Base-by-base conservation (phyloP, 2,888 invertebrate species). In the Lampropteryx suffumata region DNA sequence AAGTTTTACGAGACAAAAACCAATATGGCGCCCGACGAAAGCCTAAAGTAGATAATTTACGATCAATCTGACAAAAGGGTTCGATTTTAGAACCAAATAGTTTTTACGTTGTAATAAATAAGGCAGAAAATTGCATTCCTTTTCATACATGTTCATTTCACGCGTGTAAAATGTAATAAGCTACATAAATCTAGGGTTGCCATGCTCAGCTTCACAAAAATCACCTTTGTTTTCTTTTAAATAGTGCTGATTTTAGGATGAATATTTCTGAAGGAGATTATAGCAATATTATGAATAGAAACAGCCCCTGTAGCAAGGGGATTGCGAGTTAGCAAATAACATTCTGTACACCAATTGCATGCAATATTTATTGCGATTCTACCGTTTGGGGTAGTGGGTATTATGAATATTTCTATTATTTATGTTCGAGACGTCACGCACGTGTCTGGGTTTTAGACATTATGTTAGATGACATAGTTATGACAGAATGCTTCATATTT, bases 101-200 rank as follows among this genome's bases (percentile, higher is more conserved):
- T 74, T 78, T 70, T 68, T 79, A 75, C 66, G 61, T 53, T 58
- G 44, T 66, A 63, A 63, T 67, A 61, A 67, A 81, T 84, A 86
- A 75, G 79, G 84, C 74, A 65, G 70, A 67, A 72, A 82, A 83
- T 86, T 71, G 79, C 74, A 73, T 79, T 76, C 72, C 67, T 72
- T 71, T 71, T 72, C 55, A 67, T 65, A 68, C 73, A 66, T 76
- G 79, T 76, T 83, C 79, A 83, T 83, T 86, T 84, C 84, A 81
- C 81, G 84, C 82, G 80, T 78, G 77, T 82, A 83, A 84, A 86
- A 86, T 83, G 79, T 85, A 84, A 86, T 86, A 86, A 86, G 83
- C 76, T 76, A 77, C 75, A 84, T 85, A 86, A 86, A 87, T 88
- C 79, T 76, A 73, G 71, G 72, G 78, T 69, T 68, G 61, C 65